phyloP scores from a whole-genome alignment of 23 tunicate genomes.

The Halocynthia roretzi region DNA sequence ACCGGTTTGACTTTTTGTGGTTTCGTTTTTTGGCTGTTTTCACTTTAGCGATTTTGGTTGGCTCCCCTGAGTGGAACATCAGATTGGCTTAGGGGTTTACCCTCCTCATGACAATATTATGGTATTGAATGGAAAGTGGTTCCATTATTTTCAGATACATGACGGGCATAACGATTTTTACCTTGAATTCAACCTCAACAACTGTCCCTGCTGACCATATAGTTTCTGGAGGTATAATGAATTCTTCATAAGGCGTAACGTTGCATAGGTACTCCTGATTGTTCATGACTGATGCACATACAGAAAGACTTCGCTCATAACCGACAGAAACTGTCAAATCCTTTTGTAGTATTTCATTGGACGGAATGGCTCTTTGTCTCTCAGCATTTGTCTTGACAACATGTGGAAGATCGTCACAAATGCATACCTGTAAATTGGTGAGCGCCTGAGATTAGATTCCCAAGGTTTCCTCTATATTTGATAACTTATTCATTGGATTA shows the following conservation, averaged over 20 bases:
- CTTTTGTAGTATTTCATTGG: constrained; percentile 45
- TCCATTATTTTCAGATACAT: too few relatives aligned
- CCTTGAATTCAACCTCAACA: constrained; percentile 65
- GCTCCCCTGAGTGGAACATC: too few relatives aligned
- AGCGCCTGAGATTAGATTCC: not conserved
- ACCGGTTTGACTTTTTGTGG: too few relatives aligned
- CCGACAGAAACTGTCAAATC: constrained; percentile 63
- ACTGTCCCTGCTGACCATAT: constrained; percentile 82
- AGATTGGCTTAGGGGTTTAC: too few relatives aligned
- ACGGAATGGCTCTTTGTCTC: constrained; percentile 32
- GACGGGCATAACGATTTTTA: not conserved
- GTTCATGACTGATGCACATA: constrained; percentile 27
- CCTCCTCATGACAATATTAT: too few relatives aligned
- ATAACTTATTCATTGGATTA: too few relatives aligned
- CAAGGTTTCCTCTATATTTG: too few relatives aligned
- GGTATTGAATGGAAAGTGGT: too few relatives aligned
- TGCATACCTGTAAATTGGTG: constrained; percentile 57
- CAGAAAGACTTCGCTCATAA: constrained; percentile 55
- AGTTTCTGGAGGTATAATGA: constrained; percentile 66
- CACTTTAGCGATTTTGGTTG: too few relatives aligned
- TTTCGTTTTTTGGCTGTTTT: too few relatives aligned
- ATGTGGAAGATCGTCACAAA: constrained; percentile 94
- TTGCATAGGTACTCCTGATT: constrained; percentile 39
- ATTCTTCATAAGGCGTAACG: constrained; percentile 49
- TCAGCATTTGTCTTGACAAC: constrained; percentile 42